Evolutionary conservation across 2,888 invertebrate genomes (phyloP).

Genomic region (Meiosimyza decipiens): DNA sequence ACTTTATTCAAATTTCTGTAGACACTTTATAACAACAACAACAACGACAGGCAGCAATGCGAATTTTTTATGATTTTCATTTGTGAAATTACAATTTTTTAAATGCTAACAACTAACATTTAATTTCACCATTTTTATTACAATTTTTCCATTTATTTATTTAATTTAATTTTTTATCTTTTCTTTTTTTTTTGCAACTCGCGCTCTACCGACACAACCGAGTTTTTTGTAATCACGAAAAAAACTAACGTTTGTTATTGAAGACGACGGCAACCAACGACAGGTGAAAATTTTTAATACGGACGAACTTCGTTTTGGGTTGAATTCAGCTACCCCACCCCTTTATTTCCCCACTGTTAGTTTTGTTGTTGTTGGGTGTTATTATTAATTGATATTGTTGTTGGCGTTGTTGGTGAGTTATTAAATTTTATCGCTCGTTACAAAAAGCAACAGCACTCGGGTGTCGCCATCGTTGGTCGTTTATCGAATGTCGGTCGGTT

Average conservation of each 20-base stretch:
- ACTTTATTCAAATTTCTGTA: too few species aligned
- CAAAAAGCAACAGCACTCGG: background rate
- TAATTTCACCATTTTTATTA: conserved; percentile 6
- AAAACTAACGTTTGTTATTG: conserved; percentile 20
- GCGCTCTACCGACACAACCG: conserved; percentile 30
- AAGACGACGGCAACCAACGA: conserved; percentile 9
- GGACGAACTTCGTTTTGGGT: background rate
- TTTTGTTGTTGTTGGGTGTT: background rate
- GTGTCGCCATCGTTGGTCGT: background rate
- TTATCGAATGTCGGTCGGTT: conserved; percentile 3
- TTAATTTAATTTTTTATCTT: background rate
- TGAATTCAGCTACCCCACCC: background rate
- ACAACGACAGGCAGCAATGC: too few species aligned
- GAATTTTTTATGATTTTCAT: too few species aligned
- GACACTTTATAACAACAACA: too few species aligned
- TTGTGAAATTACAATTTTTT: too few species aligned
- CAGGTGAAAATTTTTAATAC: conserved; percentile 18
- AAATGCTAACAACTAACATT: background rate
- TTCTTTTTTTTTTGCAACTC: background rate
- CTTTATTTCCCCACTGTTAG: background rate
- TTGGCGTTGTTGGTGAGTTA: conserved; percentile 8
- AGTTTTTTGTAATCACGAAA: conserved; percentile 36
- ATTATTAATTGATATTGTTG: conserved; percentile 15
- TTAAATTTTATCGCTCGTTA: conserved; percentile 21
- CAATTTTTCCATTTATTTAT: background rate